Evolutionary conservation across 2,113 vertebrate species (phyloP), one percentile per base, ranked within the genome.

Genomic region (Prunella fulvescens): DNA sequence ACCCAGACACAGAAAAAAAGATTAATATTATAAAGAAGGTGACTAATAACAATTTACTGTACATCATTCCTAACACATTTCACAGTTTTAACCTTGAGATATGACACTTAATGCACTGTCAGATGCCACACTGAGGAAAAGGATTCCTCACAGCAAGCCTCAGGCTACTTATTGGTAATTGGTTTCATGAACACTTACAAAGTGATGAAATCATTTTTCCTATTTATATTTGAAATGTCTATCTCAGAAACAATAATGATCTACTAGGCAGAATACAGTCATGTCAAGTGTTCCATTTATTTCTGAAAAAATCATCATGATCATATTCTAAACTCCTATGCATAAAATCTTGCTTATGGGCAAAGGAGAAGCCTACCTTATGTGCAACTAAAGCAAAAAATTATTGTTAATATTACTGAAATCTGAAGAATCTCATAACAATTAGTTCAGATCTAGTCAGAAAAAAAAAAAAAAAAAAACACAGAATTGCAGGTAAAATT

Each of bases 81-180:
- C 31, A 76, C 45, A 74, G 40, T 88, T 90, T 69, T 89, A 85
- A 84, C 88, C 88, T 90, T 93, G 88, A 95, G 60, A 92, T 44
- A 53, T 61, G 74, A 70, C 66, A 77, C 15, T 48, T 74, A 48
- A 93, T 80, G 25, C 57, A 67, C 66, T 90, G 70, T 92, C 85
- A 88, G 53, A 85, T 65, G 78, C 23, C 66, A 80, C 10, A 90
- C 45, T 40, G 72, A 92, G 66, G 66, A 86, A 94, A 96, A 88
- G 3, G 35, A 60, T 67, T 73, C 45, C 53, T 86, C 50, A 42
- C n/a, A 82, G 71, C 39, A 93, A 90, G 74, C 81, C 58, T 80
- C 45, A 39, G 71, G 85, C 54, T 93, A 88, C 62, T 76, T 93
- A 57, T 56, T 86, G 66, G 54, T 90, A 88, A 94, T 88, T 86